phyloP scores from a whole-genome alignment of 2,797 vertebrate genomes.

The Propithecus deckenii region DNA sequence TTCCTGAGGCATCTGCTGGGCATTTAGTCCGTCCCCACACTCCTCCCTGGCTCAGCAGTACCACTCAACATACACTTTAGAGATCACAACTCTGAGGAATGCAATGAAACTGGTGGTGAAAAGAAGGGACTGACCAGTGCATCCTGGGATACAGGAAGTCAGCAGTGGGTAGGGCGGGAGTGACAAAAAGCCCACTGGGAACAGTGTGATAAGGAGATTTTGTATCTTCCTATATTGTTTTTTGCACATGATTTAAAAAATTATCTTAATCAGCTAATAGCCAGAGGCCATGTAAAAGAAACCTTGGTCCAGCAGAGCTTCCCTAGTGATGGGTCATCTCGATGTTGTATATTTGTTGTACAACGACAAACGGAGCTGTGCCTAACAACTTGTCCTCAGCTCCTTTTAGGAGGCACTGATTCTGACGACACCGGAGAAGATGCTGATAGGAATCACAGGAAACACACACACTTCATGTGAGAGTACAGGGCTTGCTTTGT shows the following conservation, averaged over 20 bases:
- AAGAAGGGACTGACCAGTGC: background rate
- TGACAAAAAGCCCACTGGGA: background rate
- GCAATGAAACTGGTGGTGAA: background rate
- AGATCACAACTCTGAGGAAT: background rate
- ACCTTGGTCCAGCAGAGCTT: background rate
- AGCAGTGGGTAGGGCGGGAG: background rate
- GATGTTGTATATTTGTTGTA: background rate
- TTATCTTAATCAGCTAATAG: background rate
- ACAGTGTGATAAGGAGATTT: background rate
- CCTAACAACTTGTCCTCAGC: background rate
- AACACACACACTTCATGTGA: accelerated
- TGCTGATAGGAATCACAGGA: background rate
- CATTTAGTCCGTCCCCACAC: background rate
- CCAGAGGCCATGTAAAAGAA: background rate
- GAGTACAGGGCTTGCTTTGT: too few species aligned
- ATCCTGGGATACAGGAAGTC: background rate
- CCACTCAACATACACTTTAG: background rate
- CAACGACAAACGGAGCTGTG: background rate
- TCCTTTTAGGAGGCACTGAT: background rate
- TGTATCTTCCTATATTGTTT: background rate
- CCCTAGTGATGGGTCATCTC: background rate
- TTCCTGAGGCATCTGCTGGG: background rate
- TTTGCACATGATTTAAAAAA: background rate
- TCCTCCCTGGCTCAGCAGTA: background rate
- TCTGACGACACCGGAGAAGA: background rate